A percentile compares a stretch with the other conserved stretches of the same genome.
These are phyloP conservation scores for Gopherus flavomarginatus DNA, from an alignment of 2,113 vertebrate genomes.

Conservation along the genomic window DNA sequence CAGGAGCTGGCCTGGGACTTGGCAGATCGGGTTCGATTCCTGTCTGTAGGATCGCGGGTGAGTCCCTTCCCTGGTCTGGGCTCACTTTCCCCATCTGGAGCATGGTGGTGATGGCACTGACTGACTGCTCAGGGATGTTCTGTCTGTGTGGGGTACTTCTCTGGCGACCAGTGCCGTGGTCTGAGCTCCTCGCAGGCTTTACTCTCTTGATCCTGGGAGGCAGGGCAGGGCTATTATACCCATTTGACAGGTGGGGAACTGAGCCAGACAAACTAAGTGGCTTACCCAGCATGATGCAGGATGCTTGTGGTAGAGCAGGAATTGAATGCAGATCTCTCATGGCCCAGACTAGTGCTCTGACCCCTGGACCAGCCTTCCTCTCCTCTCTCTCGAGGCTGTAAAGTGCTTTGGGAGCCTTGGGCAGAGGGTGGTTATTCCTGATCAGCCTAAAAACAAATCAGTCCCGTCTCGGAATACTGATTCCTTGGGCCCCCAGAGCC, in stretches of 20 bases:
- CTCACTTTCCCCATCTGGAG: neutral
- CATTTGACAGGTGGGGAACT: neutral
- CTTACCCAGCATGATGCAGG: neutral
- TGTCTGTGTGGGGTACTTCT: neutral
- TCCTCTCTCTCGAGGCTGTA: neutral
- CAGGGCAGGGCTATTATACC: neutral
- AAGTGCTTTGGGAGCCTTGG: neutral
- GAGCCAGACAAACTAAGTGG: neutral
- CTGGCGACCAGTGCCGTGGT: neutral
- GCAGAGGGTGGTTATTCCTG: neutral
- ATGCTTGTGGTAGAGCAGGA: neutral
- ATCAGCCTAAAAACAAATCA: neutral
- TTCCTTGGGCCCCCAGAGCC: neutral
- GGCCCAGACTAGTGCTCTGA: neutral
- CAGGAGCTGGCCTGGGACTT: fast-evolving
- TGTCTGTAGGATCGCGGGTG: neutral
- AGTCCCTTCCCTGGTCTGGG: neutral
- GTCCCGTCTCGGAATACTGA: fast-evolving
- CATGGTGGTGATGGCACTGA: neutral
- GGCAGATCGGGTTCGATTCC: neutral
- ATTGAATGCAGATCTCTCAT: fast-evolving
- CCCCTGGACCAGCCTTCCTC: neutral
- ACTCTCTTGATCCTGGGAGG: too few relatives aligned
- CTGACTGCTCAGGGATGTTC: neutral
- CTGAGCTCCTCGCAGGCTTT: neutral